Evolutionary conservation across 1,140 invertebrate genomes (phyloP).

Genomic region (Papilio dardanus): DNA sequence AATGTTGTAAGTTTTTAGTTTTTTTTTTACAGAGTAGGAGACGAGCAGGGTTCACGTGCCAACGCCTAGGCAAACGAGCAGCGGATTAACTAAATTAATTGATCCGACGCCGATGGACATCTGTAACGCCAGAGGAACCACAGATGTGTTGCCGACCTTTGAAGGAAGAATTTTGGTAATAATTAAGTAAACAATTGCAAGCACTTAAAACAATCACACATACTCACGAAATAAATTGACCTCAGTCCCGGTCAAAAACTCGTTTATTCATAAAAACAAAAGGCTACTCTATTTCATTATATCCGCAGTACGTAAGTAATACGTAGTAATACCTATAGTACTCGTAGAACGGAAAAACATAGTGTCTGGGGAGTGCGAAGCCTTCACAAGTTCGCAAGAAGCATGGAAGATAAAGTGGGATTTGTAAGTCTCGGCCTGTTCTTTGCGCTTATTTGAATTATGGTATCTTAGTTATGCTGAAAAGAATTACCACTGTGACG

Average conservation of each 20-base stretch:
- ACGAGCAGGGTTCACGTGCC: too few relatives aligned
- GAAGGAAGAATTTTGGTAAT: neutral
- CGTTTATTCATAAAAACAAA: neutral
- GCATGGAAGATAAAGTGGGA: constrained; percentile 21
- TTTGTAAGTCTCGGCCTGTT: constrained; percentile 6
- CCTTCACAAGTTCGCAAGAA: constrained; percentile 10
- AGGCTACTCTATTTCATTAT: neutral
- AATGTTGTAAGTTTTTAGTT: too few relatives aligned
- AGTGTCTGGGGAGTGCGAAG: neutral
- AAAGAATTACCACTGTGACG: constrained; percentile 11
- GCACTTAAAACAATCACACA: neutral
- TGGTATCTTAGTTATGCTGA: constrained; percentile 7
- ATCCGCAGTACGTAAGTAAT: too few relatives aligned
- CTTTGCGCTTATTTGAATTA: constrained; percentile 4
- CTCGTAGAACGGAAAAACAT: neutral
- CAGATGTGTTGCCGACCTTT: too few relatives aligned
- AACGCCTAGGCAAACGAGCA: too few relatives aligned
- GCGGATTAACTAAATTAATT: too few relatives aligned
- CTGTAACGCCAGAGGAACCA: too few relatives aligned
- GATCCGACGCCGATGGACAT: too few relatives aligned
- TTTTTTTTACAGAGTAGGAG: too few relatives aligned
- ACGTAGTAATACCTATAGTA: neutral
- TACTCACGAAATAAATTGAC: neutral
- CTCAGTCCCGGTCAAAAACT: too few relatives aligned
- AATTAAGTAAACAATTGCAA: neutral